Evolutionary conservation across 2,797 vertebrate species (phyloP).

Genomic region (Merluccius polli): DNA sequence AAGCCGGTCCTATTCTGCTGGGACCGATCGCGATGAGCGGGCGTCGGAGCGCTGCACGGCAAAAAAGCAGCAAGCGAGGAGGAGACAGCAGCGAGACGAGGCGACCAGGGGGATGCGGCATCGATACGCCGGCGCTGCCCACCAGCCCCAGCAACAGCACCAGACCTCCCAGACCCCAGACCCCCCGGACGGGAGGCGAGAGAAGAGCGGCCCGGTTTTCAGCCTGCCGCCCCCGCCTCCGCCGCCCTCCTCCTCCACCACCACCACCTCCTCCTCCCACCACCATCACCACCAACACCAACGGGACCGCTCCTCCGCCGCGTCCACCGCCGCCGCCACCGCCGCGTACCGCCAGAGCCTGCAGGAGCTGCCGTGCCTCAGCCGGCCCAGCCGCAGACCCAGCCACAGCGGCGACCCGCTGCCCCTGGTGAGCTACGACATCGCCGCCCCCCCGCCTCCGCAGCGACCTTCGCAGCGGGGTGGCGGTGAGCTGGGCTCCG

Average conservation of each 20-base stretch:
- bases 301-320: conserved; percentile 62
- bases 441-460: conserved; percentile 23
- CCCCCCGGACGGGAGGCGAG: conserved; percentile 54
- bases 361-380: conserved; percentile 72
- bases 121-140: conserved; percentile 72
- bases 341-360: conserved; percentile 67
- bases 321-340: conserved; percentile 45
- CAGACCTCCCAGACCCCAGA: neutral
- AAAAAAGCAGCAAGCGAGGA: conserved; percentile 61
- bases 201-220: conserved; percentile 59
- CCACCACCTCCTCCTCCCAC: too few relatives aligned
- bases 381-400: conserved; percentile 62
- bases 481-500: conserved; percentile 33
- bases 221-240: conserved; percentile 76
- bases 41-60: conserved; percentile 71
- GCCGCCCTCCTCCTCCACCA: conserved; percentile 56
- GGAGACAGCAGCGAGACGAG: conserved; percentile 69
- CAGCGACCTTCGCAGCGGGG: conserved; percentile 56
- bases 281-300: too few relatives aligned
- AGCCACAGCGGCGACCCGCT: conserved; percentile 61
- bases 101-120: conserved; percentile 73
- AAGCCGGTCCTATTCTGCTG: conserved; percentile 71
- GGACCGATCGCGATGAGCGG: conserved; percentile 75
- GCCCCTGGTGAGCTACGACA: conserved; percentile 60
- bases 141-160: conserved; percentile 64